phyloP scores from a whole-genome alignment of 2,797 vertebrate species.

The Cyclopterus lumpus region DNA sequence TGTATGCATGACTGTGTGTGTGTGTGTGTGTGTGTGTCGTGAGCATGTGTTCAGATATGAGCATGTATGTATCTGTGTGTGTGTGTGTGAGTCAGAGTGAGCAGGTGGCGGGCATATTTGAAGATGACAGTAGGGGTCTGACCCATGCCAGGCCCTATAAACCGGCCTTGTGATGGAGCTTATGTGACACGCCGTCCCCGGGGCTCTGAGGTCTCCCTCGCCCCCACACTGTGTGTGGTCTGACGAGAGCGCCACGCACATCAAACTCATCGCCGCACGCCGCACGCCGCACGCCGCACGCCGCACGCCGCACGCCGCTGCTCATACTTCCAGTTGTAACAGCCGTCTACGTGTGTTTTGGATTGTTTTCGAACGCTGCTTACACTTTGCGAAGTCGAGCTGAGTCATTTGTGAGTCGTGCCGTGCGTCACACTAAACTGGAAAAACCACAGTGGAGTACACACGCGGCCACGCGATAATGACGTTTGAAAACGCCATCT shows the following conservation, averaged over 20 bases:
- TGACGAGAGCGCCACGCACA: slow-evolving; percentile 55
- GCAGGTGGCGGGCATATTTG: slow-evolving; percentile 85
- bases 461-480: slow-evolving; percentile 30
- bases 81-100: slow-evolving; percentile 47
- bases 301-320: too few relatives aligned
- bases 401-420: slow-evolving; percentile 19
- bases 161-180: slow-evolving; percentile 82
- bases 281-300: too few relatives aligned
- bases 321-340: slow-evolving; percentile 46
- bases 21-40: slow-evolving; percentile 35
- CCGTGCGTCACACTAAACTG: slow-evolving; percentile 33
- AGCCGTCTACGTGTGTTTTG: slow-evolving; percentile 40
- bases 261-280: slow-evolving; percentile 48
- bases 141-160: slow-evolving; percentile 85
- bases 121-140: slow-evolving; percentile 83
- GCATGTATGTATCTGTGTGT: too few relatives aligned
- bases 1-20: slow-evolving; percentile 64
- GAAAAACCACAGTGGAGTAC: slow-evolving; percentile 39
- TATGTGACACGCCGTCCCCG: slow-evolving; percentile 81
- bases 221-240: slow-evolving; percentile 59
- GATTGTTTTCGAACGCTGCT: slow-evolving; percentile 54
- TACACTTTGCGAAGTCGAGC: slow-evolving; percentile 19
- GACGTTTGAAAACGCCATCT: slow-evolving; percentile 27
- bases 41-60: neutral
- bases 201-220: slow-evolving; percentile 72